Conservation (phyloP, 1,140 invertebrate species). For the Pogonomyrmex barbatus region DNA sequence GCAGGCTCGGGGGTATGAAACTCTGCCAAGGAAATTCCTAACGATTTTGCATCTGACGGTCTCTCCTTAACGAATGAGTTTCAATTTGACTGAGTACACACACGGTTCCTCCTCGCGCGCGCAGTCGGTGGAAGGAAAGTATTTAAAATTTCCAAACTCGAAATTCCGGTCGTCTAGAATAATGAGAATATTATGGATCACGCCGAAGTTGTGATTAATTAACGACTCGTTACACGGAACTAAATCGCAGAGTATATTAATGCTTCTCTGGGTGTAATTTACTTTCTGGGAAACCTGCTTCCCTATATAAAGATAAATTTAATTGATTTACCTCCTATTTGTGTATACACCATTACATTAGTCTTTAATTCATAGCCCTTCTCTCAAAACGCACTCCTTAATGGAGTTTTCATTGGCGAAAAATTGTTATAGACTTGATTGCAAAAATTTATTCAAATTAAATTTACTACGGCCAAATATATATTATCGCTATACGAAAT, state of each 20-base stretch:
- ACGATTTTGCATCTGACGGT: slow-evolving; percentile 64
- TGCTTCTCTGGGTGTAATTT: slow-evolving; percentile 46
- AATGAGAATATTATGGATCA: slow-evolving; percentile 61
- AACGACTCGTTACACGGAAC: slow-evolving; percentile 40
- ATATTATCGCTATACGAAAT: background rate
- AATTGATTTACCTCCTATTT: slow-evolving; percentile 48
- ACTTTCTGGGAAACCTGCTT: slow-evolving; percentile 38
- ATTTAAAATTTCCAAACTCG: slow-evolving; percentile 55
- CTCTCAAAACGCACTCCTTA: background rate
- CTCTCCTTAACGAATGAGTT: slow-evolving; percentile 71
- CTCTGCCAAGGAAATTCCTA: slow-evolving; percentile 29
- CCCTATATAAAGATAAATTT: slow-evolving; percentile 19
- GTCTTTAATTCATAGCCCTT: background rate
- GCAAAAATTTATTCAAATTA: background rate
- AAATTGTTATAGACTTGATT: background rate
- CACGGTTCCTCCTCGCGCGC: background rate
- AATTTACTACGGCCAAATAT: slow-evolving; percentile 12
- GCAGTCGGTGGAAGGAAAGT: slow-evolving; percentile 2
- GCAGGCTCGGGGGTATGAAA: slow-evolving; percentile 61
- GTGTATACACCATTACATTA: background rate
- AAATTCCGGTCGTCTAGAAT: slow-evolving; percentile 47
- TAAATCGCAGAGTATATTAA: slow-evolving; percentile 40
- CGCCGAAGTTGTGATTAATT: slow-evolving; percentile 57
- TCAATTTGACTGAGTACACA: slow-evolving; percentile 66
- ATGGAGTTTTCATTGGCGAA: background rate